These are phyloP conservation scores for Kuschelorhynchus macadamiae DNA, from an alignment of 2,888 invertebrate genomes.

Conservation along the genomic window DNA sequence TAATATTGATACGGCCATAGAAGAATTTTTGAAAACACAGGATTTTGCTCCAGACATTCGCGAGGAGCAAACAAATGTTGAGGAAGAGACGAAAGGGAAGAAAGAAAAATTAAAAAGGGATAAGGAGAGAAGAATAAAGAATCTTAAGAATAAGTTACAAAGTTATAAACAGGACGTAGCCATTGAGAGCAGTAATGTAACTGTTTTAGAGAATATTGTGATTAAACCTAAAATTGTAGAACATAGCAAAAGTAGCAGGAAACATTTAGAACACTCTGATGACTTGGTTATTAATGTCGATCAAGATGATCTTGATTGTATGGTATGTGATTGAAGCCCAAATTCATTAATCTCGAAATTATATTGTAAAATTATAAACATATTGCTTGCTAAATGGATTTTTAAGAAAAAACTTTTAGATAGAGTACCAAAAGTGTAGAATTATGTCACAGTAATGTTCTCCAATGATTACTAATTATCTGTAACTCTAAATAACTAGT, in stretches of 20 bases:
- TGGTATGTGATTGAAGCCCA: conserved; percentile 57
- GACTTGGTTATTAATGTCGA: conserved; percentile 58
- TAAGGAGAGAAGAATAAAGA: conserved; percentile 33
- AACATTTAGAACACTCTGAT: conserved; percentile 52
- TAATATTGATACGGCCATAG: conserved; percentile 22
- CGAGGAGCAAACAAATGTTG: conserved; percentile 8
- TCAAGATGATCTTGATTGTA: conserved; percentile 58
- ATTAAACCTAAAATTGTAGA: conserved; percentile 29
- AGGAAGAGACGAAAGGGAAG: conserved; percentile 20
- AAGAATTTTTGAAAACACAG: conserved; percentile 19
- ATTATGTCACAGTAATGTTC: too few relatives aligned
- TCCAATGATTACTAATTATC: too few relatives aligned
- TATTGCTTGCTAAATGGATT: too few relatives aligned
- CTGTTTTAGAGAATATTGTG: conserved; percentile 39
- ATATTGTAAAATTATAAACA: too few relatives aligned
- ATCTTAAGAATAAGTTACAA: conserved; percentile 35
- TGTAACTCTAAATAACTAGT: too few relatives aligned
- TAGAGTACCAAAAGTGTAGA: too few relatives aligned
- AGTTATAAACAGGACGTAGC: conserved; percentile 45
- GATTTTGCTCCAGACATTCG: conserved; percentile 8
- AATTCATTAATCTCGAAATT: too few relatives aligned
- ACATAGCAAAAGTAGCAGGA: background rate
- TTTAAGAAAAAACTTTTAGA: too few relatives aligned
- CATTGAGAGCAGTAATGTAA: conserved; percentile 23
- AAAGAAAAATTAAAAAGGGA: conserved; percentile 1